phyloP scores from a whole-genome alignment of 2,888 invertebrate genomes.

The Drosophila stalkeri region DNA sequence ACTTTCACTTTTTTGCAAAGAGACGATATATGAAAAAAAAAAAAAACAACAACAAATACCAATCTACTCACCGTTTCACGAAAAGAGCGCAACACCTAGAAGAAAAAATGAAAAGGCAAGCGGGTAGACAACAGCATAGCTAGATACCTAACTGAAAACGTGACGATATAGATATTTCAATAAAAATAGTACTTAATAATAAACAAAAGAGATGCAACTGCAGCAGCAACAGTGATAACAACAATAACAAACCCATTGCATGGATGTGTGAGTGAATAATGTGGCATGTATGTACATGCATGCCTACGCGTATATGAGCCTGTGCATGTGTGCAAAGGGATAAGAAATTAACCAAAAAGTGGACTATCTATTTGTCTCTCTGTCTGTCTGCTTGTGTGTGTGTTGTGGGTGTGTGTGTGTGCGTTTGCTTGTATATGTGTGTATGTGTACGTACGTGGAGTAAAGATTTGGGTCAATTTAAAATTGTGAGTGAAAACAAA shows the following conservation, averaged over 20 bases:
- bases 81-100: constrained; percentile 43
- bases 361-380: constrained; percentile 35
- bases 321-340: constrained; percentile 33
- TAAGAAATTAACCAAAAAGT: constrained; percentile 52
- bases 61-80: constrained; percentile 53
- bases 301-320: constrained; percentile 9
- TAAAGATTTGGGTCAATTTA: constrained; percentile 68
- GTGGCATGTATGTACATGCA: constrained; percentile 26
- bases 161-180: constrained; percentile 21
- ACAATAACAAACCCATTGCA: constrained; percentile 51
- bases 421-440: constrained; percentile 28
- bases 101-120: constrained; percentile 48
- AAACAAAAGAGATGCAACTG: constrained; percentile 49
- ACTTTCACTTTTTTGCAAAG: constrained; percentile 71
- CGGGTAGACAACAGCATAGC: constrained; percentile 33
- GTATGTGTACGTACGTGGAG: constrained; percentile 62
- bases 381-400: constrained; percentile 29
- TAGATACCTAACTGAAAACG: constrained; percentile 27
- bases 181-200: constrained; percentile 37
- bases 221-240: constrained; percentile 45
- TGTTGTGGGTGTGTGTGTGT: constrained; percentile 43
- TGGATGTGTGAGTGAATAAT: constrained; percentile 32
- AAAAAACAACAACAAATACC: constrained; percentile 64
- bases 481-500: constrained; percentile 48
- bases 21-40: constrained; percentile 51